Evolutionary conservation across 2,113 vertebrate species (phyloP).

Genomic region (Setophaga kirtlandii): DNA sequence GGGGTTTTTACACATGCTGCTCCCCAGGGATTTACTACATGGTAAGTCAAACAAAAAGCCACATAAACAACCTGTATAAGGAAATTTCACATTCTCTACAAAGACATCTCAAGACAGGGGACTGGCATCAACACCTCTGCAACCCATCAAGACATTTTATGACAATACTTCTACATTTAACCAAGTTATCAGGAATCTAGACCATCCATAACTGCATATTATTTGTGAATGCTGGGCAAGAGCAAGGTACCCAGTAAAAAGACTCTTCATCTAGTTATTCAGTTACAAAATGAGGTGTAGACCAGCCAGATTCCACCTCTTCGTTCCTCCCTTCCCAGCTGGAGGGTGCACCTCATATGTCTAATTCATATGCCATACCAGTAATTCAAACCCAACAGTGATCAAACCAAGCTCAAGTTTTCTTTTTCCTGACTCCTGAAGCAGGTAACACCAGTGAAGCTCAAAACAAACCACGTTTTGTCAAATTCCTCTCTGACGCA

Average conservation of each 20-base stretch:
- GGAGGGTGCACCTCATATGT: neutral
- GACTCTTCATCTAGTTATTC: neutral
- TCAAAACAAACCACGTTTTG: neutral
- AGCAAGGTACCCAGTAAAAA: neutral
- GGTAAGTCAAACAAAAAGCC: neutral
- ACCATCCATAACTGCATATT: accelerated
- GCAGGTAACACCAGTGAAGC: neutral
- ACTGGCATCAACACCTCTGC: neutral
- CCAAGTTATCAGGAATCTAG: neutral
- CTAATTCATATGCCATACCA: neutral
- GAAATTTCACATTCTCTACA: neutral
- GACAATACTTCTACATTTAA: neutral
- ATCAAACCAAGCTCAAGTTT: neutral
- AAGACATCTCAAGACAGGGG: neutral
- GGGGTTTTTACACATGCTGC: neutral
- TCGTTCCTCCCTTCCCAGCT: neutral
- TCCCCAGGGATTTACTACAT: neutral
- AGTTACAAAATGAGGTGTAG: neutral
- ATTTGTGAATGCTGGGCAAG: neutral
- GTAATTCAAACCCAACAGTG: neutral
- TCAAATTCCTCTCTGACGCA: neutral
- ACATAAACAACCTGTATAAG: neutral
- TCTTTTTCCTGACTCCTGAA: neutral
- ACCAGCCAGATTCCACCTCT: neutral
- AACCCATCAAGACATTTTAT: neutral